Base-by-base conservation (phyloP, 2,797 vertebrate species). In the Lacerta bilineata region DNA sequence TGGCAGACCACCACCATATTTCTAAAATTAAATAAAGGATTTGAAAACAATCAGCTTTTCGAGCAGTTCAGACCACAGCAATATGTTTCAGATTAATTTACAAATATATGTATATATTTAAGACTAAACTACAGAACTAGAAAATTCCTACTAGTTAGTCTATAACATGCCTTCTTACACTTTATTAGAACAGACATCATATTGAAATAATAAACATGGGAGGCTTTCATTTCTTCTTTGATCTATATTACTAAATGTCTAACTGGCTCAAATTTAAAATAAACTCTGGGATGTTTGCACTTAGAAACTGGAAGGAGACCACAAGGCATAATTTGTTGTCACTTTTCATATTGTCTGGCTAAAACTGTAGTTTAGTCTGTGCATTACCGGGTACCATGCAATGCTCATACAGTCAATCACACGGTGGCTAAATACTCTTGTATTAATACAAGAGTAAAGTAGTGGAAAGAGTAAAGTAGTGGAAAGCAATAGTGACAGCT, bases 181-280 rank as follows among this genome's bases (percentile, higher is more conserved):
- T 97, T 96, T 96, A 97, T 97, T 97, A 96, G 94, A 97, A 95
- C 91, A 97, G 96, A 97, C 96, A 96, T 96, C 95, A 95, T 96
- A 97, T 94, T 97, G 96, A 97, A 97, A 96, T 96, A 97, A 97
- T 97, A 97, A 97, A 96, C 96, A 96, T 95, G 90, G 95, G 95
- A 96, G 96, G 93, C 94, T 95, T 96, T 95, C 69, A 5, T 91
- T 96, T 95, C 90, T 95, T 93, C 96, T 97, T 97, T 97, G 96
- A 97, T 97, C 96, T 96, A 15, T 93, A 95, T 95, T 96, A 94
- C 94, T 95, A 95, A 96, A 96, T 92, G 94, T 97, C 96, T 96
- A 94, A 96, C 91, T 94, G 94, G 91, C 93, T 96, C 91, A 94
- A 91, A 95, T 96, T 96, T 96, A 96, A 97, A 97, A 96, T 97